Base-by-base conservation (phyloP, 2,797 vertebrate genomes). In the Anas capensis region DNA sequence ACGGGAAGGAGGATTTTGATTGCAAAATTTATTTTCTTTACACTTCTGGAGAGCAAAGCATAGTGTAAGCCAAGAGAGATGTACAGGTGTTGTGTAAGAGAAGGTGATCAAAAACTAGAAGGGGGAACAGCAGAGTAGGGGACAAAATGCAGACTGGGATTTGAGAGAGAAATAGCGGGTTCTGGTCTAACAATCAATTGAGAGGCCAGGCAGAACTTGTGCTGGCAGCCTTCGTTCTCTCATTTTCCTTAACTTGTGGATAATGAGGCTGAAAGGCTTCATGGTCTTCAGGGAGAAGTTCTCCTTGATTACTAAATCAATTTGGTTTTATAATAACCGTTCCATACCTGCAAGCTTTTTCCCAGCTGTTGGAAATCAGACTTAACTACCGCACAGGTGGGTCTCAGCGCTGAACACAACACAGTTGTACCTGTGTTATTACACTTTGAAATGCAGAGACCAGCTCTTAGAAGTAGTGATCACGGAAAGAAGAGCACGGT, bases 31-130 rank as follows among this genome's bases (percentile, higher is more conserved):
- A 2, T 49, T 54, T 62, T n/a, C 5, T 60, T 58, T 42, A 19
- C 42, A 2, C 17, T 6, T 27, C 2, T 38, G 2, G 12, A 57
- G 38, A 33, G 8, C 36, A 64, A 64, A 88, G 46, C 0, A 0
- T 31, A 46, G 54, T 56, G 44, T 31, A 44, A 71, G 23, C 40
- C 53, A n/a, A 40, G 29, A 46, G 42, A 29, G 24, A 13, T 14
- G 4, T 24, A 10, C 15, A 34, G 58, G 29, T 5, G 9, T n/a
- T 57, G 36, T 33, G 13, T 49, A 49, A 88, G 80, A 73, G 40
- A 75, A 51, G 27, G n/a, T 66, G 27, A 51, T 48, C 1, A 13
- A 34, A 77, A 66, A 2, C 8, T 27, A 58, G 8, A 29, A 58
- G 81, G 57, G 61, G 10, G 26, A 42, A 0, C 54, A 26, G 13